phyloP scores from a whole-genome alignment of 2,113 vertebrate species.

The Astur gentilis region DNA sequence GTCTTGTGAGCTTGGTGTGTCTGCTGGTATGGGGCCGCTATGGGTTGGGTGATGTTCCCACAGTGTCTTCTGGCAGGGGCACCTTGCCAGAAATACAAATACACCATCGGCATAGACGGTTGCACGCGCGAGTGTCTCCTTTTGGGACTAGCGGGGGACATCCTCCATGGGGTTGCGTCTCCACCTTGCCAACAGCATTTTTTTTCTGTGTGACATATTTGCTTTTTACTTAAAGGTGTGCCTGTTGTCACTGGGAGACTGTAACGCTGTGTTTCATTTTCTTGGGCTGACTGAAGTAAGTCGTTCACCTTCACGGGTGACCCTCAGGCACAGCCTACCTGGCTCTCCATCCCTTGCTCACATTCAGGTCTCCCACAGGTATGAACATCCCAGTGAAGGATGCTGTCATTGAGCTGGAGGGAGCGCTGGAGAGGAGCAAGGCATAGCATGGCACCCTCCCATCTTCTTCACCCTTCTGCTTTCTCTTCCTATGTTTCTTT shows the following conservation, averaged over 20 bases:
- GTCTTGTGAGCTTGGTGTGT: background rate
- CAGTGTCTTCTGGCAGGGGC: background rate
- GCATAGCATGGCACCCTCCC: background rate
- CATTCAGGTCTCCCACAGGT: rapidly evolving
- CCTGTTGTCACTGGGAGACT: background rate
- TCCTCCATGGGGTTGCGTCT: rapidly evolving
- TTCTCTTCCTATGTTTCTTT: background rate
- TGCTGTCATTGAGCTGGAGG: background rate
- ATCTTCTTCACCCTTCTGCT: background rate
- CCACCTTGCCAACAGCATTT: background rate
- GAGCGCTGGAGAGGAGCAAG: background rate
- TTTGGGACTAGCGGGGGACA: background rate
- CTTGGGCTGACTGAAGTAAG: background rate
- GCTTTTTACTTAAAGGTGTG: background rate
- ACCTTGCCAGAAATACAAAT: background rate
- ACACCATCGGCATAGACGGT: too few relatives aligned
- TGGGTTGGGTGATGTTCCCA: background rate
- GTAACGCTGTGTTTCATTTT: background rate
- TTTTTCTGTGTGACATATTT: background rate
- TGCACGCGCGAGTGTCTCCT: background rate
- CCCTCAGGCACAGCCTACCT: background rate
- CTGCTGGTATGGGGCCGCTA: background rate
- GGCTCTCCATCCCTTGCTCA: background rate
- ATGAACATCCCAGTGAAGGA: background rate
- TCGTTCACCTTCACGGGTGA: background rate